Conservation (phyloP, 2,113 vertebrate genomes). For the Cynocephalus volans region DNA sequence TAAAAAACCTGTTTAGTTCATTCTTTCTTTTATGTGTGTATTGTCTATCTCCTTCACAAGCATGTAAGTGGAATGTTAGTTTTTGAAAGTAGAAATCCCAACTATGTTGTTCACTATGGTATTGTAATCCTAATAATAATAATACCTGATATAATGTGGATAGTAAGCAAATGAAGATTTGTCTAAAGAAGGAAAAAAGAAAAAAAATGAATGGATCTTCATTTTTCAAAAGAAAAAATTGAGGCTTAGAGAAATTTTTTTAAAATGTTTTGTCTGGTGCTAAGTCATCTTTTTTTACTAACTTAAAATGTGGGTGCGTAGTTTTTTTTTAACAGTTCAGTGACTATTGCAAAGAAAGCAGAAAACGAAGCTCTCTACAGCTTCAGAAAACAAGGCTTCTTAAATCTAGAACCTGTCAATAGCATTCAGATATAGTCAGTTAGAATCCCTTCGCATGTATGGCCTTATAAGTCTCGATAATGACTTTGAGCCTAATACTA, state of each 20-base stretch:
- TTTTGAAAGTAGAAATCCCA: background rate
- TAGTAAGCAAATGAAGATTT: background rate
- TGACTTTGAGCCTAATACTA: background rate
- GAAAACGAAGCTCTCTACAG: background rate
- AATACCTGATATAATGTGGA: background rate
- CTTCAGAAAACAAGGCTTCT: background rate
- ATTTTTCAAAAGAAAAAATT: constrained; percentile 12
- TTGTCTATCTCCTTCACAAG: background rate
- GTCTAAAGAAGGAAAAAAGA: background rate
- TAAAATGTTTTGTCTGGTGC: too few relatives aligned
- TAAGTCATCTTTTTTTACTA: background rate
- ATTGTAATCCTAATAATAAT: background rate
- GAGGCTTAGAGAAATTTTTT: background rate
- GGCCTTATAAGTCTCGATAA: background rate
- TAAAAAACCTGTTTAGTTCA: background rate
- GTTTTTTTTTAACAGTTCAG: background rate
- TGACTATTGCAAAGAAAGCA: background rate
- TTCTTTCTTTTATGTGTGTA: background rate
- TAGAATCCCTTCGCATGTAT: background rate
- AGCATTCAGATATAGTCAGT: background rate
- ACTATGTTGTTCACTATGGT: background rate
- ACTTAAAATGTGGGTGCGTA: background rate
- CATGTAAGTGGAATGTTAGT: background rate
- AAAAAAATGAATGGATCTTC: background rate
- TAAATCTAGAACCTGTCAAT: background rate